Evolutionary conservation across 1,140 invertebrate species (phyloP).

Genomic region (Apis cerana): DNA sequence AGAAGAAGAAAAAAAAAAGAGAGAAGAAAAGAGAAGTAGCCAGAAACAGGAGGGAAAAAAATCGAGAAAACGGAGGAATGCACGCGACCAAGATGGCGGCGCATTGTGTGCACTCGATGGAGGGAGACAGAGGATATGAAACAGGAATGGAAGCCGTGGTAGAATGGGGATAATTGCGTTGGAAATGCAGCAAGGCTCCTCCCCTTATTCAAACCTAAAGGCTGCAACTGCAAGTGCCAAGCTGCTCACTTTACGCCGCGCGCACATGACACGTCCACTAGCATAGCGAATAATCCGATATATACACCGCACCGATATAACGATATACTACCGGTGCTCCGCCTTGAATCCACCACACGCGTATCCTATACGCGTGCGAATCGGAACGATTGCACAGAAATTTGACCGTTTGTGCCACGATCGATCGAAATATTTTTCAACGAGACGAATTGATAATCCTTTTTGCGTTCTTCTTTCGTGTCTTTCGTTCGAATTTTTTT

Average conservation of each 20-base stretch:
- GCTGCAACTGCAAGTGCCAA: slow-evolving; percentile 67
- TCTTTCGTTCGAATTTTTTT: background rate
- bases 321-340: slow-evolving; percentile 37
- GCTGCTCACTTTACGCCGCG: slow-evolving; percentile 65
- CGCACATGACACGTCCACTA: slow-evolving; percentile 64
- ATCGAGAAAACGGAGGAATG: slow-evolving; percentile 60
- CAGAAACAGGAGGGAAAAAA: slow-evolving; percentile 45
- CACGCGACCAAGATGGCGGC: slow-evolving; percentile 70
- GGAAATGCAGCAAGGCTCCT: slow-evolving; percentile 74
- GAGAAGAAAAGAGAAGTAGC: slow-evolving; percentile 12
- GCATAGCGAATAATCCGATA: slow-evolving; percentile 44
- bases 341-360: slow-evolving; percentile 23
- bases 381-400: background rate
- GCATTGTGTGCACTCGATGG: slow-evolving; percentile 44
- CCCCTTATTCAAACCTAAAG: slow-evolving; percentile 70
- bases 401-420: background rate
- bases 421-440: background rate
- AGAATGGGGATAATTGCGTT: slow-evolving; percentile 74
- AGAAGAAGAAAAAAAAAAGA: background rate
- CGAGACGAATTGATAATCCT: background rate
- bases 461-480: too few species aligned
- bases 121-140: slow-evolving; percentile 46
- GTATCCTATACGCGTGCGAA: background rate
- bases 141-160: slow-evolving; percentile 66
- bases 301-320: background rate